Conservation (phyloP, 2,888 invertebrate genomes). For the Brenthis hecate region DNA sequence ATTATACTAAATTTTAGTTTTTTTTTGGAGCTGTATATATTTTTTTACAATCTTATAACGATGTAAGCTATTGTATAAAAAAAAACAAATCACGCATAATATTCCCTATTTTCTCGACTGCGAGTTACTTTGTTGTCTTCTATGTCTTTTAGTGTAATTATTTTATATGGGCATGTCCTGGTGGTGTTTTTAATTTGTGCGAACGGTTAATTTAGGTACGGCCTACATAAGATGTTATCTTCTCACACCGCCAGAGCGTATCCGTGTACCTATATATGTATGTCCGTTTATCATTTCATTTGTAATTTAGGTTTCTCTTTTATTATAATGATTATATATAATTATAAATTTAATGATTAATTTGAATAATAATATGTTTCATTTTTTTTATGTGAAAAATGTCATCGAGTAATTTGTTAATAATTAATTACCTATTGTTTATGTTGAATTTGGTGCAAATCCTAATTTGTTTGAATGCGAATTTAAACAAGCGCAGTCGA, state of each 20-base stretch:
- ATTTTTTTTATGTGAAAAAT: background rate
- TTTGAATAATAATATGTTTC: background rate
- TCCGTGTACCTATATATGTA: background rate
- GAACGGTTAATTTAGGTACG: no score
- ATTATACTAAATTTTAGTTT: no score
- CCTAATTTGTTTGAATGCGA: background rate
- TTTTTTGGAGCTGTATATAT: no score
- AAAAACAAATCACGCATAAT: no score
- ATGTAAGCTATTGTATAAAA: no score
- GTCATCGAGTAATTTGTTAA: background rate
- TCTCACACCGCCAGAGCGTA: no score
- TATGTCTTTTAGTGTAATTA: background rate
- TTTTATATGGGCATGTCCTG: background rate
- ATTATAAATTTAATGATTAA: background rate
- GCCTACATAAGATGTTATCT: no score
- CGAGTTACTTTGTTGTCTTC: constrained; percentile 1
- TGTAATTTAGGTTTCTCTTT: background rate
- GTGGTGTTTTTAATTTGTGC: background rate
- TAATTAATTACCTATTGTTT: background rate
- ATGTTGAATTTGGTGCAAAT: background rate
- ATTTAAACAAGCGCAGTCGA: constrained; percentile 18
- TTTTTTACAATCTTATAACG: no score
- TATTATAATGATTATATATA: background rate
- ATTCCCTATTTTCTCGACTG: constrained; percentile 17
- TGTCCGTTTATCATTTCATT: background rate